Evolutionary conservation across 1,140 invertebrate genomes (phyloP).

Genomic region (Orussus abietinus): DNA sequence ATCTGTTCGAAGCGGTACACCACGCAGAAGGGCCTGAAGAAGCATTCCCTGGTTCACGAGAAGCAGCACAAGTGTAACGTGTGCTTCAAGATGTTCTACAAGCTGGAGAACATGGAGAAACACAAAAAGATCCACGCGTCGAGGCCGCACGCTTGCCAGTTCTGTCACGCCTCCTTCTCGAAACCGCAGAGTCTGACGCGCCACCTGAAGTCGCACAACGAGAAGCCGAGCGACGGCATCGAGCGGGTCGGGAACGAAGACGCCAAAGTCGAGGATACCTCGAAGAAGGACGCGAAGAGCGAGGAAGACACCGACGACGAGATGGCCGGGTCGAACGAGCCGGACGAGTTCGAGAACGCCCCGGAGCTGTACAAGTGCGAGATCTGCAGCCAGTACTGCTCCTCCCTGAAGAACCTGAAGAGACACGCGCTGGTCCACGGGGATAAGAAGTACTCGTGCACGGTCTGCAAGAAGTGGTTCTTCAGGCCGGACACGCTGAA

Average conservation of each 20-base stretch:
- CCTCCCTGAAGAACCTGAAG: slow-evolving; percentile 46
- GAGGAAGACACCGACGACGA: slow-evolving; percentile 36
- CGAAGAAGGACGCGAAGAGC: slow-evolving; percentile 26
- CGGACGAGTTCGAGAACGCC: slow-evolving; percentile 37
- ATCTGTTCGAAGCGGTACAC: slow-evolving; percentile 39
- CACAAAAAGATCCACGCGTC: slow-evolving; percentile 38
- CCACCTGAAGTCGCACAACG: slow-evolving; percentile 36
- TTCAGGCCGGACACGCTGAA: slow-evolving; percentile 49
- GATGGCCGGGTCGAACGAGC: slow-evolving; percentile 21
- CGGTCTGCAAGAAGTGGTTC: slow-evolving; percentile 51
- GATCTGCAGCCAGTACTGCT: slow-evolving; percentile 45
- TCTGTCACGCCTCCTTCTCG: slow-evolving; percentile 37
- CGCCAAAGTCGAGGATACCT: slow-evolving; percentile 1
- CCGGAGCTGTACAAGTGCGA: slow-evolving; percentile 47
- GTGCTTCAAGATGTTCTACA: slow-evolving; percentile 45
- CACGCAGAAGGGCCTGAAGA: slow-evolving; percentile 45
- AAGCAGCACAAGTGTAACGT: slow-evolving; percentile 43
- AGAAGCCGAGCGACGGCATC: slow-evolving; percentile 30
- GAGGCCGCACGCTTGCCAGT: slow-evolving; percentile 40
- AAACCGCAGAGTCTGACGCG: slow-evolving; percentile 35
- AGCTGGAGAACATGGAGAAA: slow-evolving; percentile 41
- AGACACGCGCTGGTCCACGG: slow-evolving; percentile 46
- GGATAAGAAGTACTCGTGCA: slow-evolving; percentile 50
- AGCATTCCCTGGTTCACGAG: slow-evolving; percentile 43
- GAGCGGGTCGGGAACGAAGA: slow-evolving; percentile 15